Evolutionary conservation across 2,888 invertebrate genomes (phyloP).

Genomic region (Tipula lateralis): DNA sequence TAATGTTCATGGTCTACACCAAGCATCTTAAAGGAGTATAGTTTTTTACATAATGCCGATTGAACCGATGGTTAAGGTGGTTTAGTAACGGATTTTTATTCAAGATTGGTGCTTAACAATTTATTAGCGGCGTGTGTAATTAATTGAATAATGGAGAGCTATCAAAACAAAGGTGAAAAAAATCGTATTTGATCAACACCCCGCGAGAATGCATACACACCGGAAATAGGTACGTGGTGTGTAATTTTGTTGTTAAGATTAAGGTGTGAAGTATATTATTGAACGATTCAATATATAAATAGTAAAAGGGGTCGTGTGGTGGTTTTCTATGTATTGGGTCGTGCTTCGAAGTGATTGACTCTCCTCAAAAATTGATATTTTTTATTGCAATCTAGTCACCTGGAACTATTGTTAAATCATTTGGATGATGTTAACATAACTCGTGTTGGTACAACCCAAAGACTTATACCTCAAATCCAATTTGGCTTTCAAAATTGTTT

Average conservation of each 20-base stretch:
- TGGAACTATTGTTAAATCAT: no score
- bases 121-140: conserved; percentile 24
- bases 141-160: neutral
- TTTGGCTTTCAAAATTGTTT: no score
- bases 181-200: neutral
- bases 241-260: neutral
- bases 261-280: neutral
- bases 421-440: no score
- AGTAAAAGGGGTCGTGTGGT: neutral
- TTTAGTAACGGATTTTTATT: neutral
- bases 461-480: no score
- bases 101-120: neutral
- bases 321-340: no score
- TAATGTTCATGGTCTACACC: neutral
- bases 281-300: no score
- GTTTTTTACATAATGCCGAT: neutral
- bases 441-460: no score
- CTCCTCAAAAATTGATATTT: no score
- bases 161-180: neutral
- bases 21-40: neutral
- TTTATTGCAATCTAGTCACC: no score
- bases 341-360: no score
- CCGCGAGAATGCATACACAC: neutral
- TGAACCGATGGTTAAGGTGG: neutral
- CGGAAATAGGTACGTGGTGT: neutral